Evolutionary conservation across 1,140 invertebrate genomes (phyloP), one percentile per base, ranked within the genome.

Genomic region (Apolygus lucorum): DNA sequence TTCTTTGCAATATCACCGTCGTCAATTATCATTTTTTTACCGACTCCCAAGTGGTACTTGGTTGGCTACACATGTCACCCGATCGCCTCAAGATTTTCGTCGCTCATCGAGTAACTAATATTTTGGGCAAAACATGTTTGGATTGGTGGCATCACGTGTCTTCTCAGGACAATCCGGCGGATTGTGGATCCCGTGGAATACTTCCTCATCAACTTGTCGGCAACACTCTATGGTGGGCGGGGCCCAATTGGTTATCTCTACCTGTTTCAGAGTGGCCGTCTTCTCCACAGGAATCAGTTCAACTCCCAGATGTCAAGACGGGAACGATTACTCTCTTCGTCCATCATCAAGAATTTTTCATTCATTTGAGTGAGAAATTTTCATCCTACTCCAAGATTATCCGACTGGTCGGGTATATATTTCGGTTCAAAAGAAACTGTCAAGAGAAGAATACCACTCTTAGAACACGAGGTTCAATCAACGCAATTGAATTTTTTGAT

Each of bases 101-200:
- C 13, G 67, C 27, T 8, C 52, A 52, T 52, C 49, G 66, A 17
- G 81, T 79, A 77, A 70, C 70, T 52, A 73, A 80, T 63, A n/a
- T n/a, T n/a, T n/a, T n/a, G n/a, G n/a, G n/a, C n/a, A n/a, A n/a
- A n/a, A n/a, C n/a, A n/a, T n/a, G n/a, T n/a, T n/a, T n/a, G n/a
- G n/a, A n/a, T n/a, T n/a, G n/a, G n/a, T n/a, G n/a, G n/a, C n/a
- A n/a, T n/a, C n/a, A n/a, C n/a, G 75, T 79, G 0, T 29, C 71
- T 17, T 73, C 74, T 0, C 65, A 72, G 1, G 54, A 73, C 2
- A 81, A 82, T 69, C 79, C 80, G 0, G 78, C 79, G 0, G 80
- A 82, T 74, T 70, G 79, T 22, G 68, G 79, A 65, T 81, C 80
- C 0, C 68, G 81, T 22, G 80, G 81, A 17, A 28, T 75, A 21